Evolutionary conservation across 2,113 vertebrate genomes (phyloP).

Genomic region (Pelvicachromis taeniatus): DNA sequence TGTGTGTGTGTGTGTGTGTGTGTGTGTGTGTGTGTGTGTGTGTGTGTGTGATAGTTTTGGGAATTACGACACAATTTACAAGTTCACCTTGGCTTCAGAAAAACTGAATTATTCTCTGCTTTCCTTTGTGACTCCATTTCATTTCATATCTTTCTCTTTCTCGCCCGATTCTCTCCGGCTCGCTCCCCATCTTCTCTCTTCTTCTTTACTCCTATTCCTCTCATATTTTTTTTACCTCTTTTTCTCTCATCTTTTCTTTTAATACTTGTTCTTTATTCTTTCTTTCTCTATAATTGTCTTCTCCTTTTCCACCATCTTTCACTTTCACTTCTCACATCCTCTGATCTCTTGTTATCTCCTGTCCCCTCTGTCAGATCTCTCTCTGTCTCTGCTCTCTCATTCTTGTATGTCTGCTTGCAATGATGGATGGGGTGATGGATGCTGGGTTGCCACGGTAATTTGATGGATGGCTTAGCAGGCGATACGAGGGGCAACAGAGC

Average conservation of each 20-base stretch:
- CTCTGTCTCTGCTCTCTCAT: neutral
- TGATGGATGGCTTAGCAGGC: slow-evolving; percentile 14
- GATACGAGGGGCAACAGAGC: neutral
- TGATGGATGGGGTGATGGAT: slow-evolving; percentile 22
- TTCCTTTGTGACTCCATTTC: neutral
- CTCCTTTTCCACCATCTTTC: neutral
- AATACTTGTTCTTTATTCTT: neutral
- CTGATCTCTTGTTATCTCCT: neutral
- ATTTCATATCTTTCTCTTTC: neutral
- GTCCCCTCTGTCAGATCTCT: neutral
- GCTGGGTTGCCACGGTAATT: slow-evolving; percentile 8
- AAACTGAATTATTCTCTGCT: slow-evolving; percentile 20
- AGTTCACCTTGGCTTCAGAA: slow-evolving; percentile 42
- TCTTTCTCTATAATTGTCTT: neutral
- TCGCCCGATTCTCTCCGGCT: too few species aligned
- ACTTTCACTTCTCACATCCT: neutral
- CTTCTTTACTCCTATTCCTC: neutral
- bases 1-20: neutral
- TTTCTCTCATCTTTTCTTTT: neutral
- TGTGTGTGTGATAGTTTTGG: neutral
- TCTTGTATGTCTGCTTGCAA: neutral
- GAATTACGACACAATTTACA: slow-evolving; percentile 18
- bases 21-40: neutral
- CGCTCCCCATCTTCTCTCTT: neutral
- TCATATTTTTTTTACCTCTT: too few species aligned